A percentile compares a stretch with the other conserved stretches of the same genome.
Conservation (phyloP, 2,113 vertebrate species). For the Urocolius indicus region DNA sequence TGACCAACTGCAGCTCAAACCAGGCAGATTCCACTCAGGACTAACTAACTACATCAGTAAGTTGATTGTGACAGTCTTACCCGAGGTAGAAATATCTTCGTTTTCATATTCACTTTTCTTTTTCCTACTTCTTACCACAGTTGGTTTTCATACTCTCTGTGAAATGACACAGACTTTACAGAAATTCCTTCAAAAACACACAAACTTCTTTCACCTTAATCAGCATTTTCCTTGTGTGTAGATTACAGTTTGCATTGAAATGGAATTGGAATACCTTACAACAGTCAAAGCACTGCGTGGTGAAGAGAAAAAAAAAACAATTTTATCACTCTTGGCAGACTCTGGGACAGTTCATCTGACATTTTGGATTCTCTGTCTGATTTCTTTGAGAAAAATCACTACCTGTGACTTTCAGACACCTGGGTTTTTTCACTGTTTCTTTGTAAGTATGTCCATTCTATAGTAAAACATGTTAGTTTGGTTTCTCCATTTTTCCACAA, state of each 20-base stretch:
- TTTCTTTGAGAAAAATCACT: conserved; percentile 38
- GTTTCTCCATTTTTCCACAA: conserved; percentile 53
- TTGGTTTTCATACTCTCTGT: not conserved
- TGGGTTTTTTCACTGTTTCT: not conserved
- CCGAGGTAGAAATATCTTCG: not conserved
- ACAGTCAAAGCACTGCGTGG: not conserved
- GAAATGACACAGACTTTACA: not conserved
- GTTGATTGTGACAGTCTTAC: not conserved
- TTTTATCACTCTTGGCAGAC: not conserved
- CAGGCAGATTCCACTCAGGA: fast-evolving
- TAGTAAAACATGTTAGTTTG: conserved; percentile 40
- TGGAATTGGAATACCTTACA: not conserved
- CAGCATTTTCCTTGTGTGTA: not conserved
- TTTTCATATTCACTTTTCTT: not conserved
- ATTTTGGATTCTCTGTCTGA: not conserved
- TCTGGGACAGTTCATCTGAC: not conserved
- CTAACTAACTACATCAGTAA: not conserved
- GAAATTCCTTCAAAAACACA: not conserved
- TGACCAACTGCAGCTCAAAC: not conserved
- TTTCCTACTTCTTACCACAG: not conserved
- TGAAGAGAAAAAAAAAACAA: not conserved
- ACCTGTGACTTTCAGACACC: not conserved
- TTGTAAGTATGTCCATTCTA: conserved; percentile 31
- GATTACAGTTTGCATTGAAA: not conserved
- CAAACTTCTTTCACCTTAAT: not conserved